Evolutionary conservation across 2,888 invertebrate genomes (phyloP).

Genomic region (Amphipyra berbera): DNA sequence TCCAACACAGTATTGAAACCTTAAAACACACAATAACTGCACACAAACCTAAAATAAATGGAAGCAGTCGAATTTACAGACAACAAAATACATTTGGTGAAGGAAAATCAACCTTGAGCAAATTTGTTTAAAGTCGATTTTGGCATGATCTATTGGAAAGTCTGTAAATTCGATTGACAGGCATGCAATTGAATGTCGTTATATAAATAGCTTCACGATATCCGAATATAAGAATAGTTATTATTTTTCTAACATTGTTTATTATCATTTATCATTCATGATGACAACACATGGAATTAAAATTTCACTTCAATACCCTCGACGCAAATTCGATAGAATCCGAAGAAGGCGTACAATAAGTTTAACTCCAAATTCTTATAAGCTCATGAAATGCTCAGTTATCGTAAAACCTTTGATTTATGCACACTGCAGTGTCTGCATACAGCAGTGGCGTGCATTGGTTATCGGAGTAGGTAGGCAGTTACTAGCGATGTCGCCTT

Average conservation of each 20-base stretch:
- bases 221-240: conserved; percentile 10
- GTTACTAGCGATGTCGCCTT: too few species aligned
- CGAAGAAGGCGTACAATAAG: too few species aligned
- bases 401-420: conserved; percentile 30
- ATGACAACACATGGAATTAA: not conserved
- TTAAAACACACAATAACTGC: conserved; percentile 68
- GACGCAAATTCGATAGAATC: too few species aligned
- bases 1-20: conserved; percentile 19
- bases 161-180: conserved; percentile 55
- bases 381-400: conserved; percentile 27
- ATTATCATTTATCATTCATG: not conserved
- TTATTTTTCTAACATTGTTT: not conserved
- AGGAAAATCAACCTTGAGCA: conserved; percentile 42
- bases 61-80: conserved; percentile 60
- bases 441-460: too few species aligned
- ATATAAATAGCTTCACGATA: conserved; percentile 27
- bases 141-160: conserved; percentile 29
- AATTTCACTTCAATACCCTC: too few species aligned
- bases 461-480: too few species aligned
- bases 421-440: too few species aligned
- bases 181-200: conserved; percentile 55
- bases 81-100: conserved; percentile 22
- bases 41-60: conserved; percentile 73
- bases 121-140: conserved; percentile 49
- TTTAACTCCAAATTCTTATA: conserved; percentile 5